Percentiles rank a stretch among this genome's conserved stretches.
Conservation (phyloP, 2,113 vertebrate genomes). For the Gallinago undulata region DNA sequence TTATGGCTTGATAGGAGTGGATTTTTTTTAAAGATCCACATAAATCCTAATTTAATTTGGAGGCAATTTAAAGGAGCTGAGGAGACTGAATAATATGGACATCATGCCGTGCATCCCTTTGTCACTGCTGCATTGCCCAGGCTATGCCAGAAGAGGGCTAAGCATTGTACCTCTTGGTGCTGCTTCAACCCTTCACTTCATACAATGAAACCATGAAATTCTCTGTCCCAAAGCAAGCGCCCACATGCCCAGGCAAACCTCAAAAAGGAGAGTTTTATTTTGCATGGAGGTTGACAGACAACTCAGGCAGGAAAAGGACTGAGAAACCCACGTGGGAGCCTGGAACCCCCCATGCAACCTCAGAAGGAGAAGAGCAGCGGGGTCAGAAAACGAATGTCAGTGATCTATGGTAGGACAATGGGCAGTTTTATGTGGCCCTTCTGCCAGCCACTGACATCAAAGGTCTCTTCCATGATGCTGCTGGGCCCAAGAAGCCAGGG, state of each 20-base stretch:
- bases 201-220: neutral
- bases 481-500: neutral
- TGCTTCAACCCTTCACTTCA: neutral
- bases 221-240: neutral
- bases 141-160: constrained; percentile 14
- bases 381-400: neutral
- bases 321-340: neutral
- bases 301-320: neutral
- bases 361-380: neutral
- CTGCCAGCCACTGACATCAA: neutral
- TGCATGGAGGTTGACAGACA: neutral
- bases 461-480: rapidly evolving
- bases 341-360: neutral
- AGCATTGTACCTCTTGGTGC: neutral
- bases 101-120: neutral
- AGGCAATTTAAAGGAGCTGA: neutral
- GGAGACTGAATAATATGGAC: neutral
- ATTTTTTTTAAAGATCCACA: neutral
- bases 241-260: neutral
- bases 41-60: neutral
- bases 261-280: neutral
- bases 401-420: neutral
- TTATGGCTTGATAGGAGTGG: neutral
- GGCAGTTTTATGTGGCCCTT: rapidly evolving
- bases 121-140: constrained; percentile 6